Conservation (phyloP, 2,888 invertebrate genomes). For the Eudasyphora cyanicolor region DNA sequence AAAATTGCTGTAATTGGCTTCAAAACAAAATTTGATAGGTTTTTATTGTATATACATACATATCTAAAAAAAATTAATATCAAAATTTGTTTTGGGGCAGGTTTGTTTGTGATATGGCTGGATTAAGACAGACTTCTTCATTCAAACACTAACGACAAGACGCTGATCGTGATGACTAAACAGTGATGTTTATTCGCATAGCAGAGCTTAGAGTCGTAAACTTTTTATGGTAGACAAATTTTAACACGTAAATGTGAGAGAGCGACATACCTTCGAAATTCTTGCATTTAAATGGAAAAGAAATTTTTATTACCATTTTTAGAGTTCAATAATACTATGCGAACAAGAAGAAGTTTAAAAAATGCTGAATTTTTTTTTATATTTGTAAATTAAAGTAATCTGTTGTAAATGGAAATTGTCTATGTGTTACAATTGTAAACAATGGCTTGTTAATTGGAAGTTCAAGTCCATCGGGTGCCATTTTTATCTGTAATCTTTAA, state of each 20-base stretch:
- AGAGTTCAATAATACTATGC: too few species aligned
- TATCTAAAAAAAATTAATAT: neutral
- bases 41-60: slow-evolving; percentile 9
- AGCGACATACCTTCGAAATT: neutral
- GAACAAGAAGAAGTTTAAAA: too few species aligned
- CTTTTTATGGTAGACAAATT: neutral
- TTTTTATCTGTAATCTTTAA: too few species aligned
- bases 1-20: slow-evolving; percentile 48
- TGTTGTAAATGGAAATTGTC: too few species aligned
- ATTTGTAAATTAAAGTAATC: too few species aligned
- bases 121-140: slow-evolving; percentile 36
- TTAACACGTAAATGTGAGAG: neutral
- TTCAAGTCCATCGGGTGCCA: too few species aligned
- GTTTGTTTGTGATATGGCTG: neutral
- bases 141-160: slow-evolving; percentile 12
- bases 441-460: too few species aligned
- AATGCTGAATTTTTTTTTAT: too few species aligned
- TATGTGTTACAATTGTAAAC: too few species aligned
- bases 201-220: neutral
- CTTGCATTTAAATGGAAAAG: neutral
- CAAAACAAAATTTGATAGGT: slow-evolving; percentile 8
- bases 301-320: neutral
- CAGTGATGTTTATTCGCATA: neutral
- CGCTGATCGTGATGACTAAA: slow-evolving; percentile 1
- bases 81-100: neutral